phyloP scores from a whole-genome alignment of 2,888 invertebrate genomes.

The Phaonia tiefii region DNA sequence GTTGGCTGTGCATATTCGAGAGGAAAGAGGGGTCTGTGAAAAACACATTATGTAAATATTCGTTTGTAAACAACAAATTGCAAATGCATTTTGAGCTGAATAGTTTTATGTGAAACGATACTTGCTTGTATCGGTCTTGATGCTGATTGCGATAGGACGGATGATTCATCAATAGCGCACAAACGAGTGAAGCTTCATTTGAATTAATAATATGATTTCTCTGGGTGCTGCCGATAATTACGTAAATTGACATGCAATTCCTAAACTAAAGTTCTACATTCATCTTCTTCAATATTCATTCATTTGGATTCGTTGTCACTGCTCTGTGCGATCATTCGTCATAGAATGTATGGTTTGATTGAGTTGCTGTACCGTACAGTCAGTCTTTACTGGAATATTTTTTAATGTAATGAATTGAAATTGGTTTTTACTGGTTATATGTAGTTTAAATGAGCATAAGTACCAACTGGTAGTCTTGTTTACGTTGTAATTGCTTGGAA shows the following conservation, averaged over 20 bases:
- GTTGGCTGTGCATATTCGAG: constrained; percentile 2
- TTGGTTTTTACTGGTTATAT: constrained; percentile 3
- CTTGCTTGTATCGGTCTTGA: background rate
- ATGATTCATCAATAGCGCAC: background rate
- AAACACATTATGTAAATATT: too few species aligned
- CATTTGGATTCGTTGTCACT: constrained; percentile 17
- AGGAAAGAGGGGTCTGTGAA: background rate
- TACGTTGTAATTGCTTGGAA: constrained; percentile 17
- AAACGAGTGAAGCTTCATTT: constrained; percentile 27
- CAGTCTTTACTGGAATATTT: constrained; percentile 57
- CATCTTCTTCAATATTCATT: background rate
- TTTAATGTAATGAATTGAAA: constrained; percentile 49
- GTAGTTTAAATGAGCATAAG: constrained; percentile 60
- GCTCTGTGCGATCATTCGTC: too few species aligned
- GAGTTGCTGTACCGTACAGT: constrained; percentile 25
- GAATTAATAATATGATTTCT: constrained; percentile 33
- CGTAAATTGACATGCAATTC: constrained; percentile 28
- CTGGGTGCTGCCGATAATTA: constrained; percentile 2
- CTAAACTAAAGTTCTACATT: constrained; percentile 33
- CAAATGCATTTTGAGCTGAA: constrained; percentile 7
- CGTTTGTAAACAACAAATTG: background rate
- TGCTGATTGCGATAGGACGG: too few species aligned
- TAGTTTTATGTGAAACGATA: background rate
- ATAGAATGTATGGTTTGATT: background rate
- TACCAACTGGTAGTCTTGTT: constrained; percentile 55